Evolutionary conservation across 2,888 invertebrate genomes (phyloP), one percentile per base, ranked within the genome.

Genomic region (Lycia hirtaria): DNA sequence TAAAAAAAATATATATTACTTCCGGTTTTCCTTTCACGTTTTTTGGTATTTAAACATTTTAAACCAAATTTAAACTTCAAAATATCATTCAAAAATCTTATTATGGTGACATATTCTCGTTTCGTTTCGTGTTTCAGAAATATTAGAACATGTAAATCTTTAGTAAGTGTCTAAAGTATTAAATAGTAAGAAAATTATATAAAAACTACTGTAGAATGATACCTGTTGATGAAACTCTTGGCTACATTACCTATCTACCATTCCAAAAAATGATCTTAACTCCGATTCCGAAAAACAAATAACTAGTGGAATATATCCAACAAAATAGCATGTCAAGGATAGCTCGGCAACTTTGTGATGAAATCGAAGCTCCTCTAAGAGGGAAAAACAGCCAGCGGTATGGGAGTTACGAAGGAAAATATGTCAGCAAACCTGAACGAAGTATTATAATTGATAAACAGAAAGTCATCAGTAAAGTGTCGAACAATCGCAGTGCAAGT

Each of bases 281-380:
- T 12, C 60, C 49, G 4, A 40, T 47, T 6, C 28, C 50, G 19
- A 53, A 24, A 0, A 26, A 41, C n/a, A 41, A 26, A 15, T 41
- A 26, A 4, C 14, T 20, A 12, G 22, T 22, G 22, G 10, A 9
- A 24, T 26, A 24, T 14, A 24, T 24, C 19, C 1, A 33, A 22
- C 14, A 17, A 41, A 22, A 30, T 15, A 28, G 19, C 19, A 43
- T 85, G 84, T 80, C 85, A 63, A 71, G 69, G 33, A 64, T 83
- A 71, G 82, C 83, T 51, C 76, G 78, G 69, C 77, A 74, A 67
- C 75, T 87, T 49, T 84, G 82, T 54, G 64, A 78, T 59, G 81
- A 84, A 59, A 78, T 85, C 37, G 77, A 83, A 37, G 75, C 81
- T 32, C 64, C 67, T 50, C 28, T 76, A 15, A 47, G 61, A n/a